Base-by-base conservation (phyloP, 2,797 vertebrate genomes). In the Ctenosaura bakeri region DNA sequence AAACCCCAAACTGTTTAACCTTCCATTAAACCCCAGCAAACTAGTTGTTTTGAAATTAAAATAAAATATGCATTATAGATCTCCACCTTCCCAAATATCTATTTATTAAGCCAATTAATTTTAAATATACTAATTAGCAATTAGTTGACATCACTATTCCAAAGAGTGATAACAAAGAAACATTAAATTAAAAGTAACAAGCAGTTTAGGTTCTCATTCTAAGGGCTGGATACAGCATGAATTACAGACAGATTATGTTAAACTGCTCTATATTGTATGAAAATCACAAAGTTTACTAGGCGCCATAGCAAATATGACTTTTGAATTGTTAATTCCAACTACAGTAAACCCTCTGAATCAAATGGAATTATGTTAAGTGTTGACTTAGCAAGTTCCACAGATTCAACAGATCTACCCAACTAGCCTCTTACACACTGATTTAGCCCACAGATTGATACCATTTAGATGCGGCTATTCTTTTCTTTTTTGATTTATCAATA, bases 51-150 rank as follows among this genome's bases (percentile, higher is more conserved):
- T 16, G 42, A 56, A 80, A 90, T 66, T 87, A 90, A 81, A 82
- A 50, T 85, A 86, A 92, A 32, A 74, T 29, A 52, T 0, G 2
- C 9, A 50, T 46, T 83, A 54, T 0, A 0, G 88, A 71, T 83
- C 79, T 85, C 26, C 54, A 90, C 71, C 46, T 91, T 82, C 88
- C 16, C 22, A 79, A 83, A n/a, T 73, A 73, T 88, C n/a, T 66
- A 83, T 85, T 69, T 79, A 80, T 20, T 52, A 35, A 80, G 62
- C 22, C 32, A 69, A 62, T 42, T 66, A 71, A 69, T 35, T 88
- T 88, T 38, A 81, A 88, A 81, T 16, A 42, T n/a, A 26, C 24
- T 69, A 62, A 74, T 74, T 62, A 89, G 7, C 50, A 88, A 74
- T 22, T 54, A 56, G 22, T 69, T 69, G 50, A 84, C 13, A 18